Evolutionary conservation across 2,888 invertebrate species (phyloP).

Genomic region (Netelia fuscicornis): DNA sequence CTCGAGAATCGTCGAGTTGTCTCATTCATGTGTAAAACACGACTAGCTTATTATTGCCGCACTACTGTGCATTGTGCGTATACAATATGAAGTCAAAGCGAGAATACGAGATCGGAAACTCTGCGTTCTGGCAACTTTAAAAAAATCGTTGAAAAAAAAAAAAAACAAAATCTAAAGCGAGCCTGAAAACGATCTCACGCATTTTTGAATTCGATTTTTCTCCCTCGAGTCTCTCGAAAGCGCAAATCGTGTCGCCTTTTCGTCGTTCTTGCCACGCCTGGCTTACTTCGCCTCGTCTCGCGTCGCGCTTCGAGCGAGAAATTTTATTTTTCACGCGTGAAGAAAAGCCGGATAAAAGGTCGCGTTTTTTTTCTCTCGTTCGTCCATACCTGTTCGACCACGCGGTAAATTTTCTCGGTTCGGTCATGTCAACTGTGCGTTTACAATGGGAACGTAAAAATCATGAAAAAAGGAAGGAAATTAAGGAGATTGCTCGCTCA

Average conservation of each 20-base stretch:
- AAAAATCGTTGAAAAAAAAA: conserved; percentile 3
- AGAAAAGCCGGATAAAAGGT: conserved; percentile 17
- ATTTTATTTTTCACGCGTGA: conserved; percentile 50
- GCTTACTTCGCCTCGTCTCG: conserved; percentile 26
- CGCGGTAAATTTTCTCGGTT: conserved; percentile 41
- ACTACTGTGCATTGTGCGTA: conserved; percentile 5
- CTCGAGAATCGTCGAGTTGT: conserved; percentile 37
- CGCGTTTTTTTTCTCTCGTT: conserved; percentile 8
- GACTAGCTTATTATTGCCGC: conserved; percentile 13
- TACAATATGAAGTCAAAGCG: conserved; percentile 26
- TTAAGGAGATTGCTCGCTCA: conserved; percentile 76
- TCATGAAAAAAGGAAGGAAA: conserved; percentile 71
- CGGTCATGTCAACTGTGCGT: conserved; percentile 2
- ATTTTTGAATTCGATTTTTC: conserved; percentile 63
- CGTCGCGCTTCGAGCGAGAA: conserved; percentile 42
- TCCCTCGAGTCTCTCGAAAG: conserved; percentile 29
- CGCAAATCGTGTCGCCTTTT: conserved; percentile 28
- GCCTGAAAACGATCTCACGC: conserved; percentile 69
- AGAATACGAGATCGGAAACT: conserved; percentile 51
- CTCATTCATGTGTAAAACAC: conserved; percentile 67
- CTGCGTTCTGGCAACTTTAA: conserved; percentile 1
- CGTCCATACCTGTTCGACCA: conserved; percentile 19
- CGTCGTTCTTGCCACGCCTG: conserved; percentile 46
- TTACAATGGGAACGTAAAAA: conserved; percentile 67
- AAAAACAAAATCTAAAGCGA: conserved; percentile 35